Base-by-base conservation (phyloP, 2,888 invertebrate genomes). In the Stramonita haemastoma region DNA sequence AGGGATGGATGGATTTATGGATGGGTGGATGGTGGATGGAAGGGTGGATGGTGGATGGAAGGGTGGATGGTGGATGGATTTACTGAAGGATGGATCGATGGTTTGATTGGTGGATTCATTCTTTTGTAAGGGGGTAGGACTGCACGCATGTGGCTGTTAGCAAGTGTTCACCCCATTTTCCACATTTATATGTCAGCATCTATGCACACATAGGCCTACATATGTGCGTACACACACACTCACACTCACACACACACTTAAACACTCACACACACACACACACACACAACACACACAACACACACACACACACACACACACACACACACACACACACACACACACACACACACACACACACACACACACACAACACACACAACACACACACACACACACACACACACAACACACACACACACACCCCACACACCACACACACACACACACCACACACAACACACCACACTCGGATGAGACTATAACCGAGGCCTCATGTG, bases 291-390 rank as follows among this genome's bases (percentile, higher is more conserved):
- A 26, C 26, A 26, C 26, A 13, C 22, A 15, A 73, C 22, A 77
- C 77, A 77, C 19, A 32, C 26, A 36, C 22, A 46, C 57, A 84
- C 22, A 36, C 22, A 22, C 32, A 36, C 15, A 26, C 84, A 46
- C 57, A 84, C 60, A 11, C 86, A 86, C 86, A 57, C 86, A 86
- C 86, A 57, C 87, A 36, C 56, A 11, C 57, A 86, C 86, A 56
- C 57, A 56, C 86, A 86, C 86, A 86, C 86, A 86, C 56, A 81
- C 86, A 86, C 57, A 56, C n/a, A 22, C 34, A 60, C 77, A 32
- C 6, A 29, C 77, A 26, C 22, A 17, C 70, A 5, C 70, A 70
- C 70, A 26, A 17, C 11, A 46, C 2, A 46, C 46, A 46, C 46
- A 46, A 46, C 46, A 46, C 46, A 46, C 46, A 46, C 46, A 46